Base-by-base conservation (phyloP, 2,888 invertebrate species). In the Limnephilus marmoratus region DNA sequence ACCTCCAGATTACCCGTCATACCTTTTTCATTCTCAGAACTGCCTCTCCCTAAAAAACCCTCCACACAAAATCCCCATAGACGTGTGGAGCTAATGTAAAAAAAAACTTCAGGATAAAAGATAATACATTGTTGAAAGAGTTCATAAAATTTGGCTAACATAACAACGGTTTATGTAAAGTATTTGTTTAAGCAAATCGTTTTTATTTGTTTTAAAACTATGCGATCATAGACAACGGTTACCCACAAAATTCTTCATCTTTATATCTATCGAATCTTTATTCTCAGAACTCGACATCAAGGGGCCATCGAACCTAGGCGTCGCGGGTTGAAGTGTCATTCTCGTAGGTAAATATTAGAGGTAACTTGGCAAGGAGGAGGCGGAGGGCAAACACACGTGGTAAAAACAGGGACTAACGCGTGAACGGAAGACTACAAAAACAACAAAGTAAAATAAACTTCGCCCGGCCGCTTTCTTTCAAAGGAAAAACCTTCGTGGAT, bases 281-380 rank as follows among this genome's bases (percentile, higher is more conserved):
- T n/a, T 68, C 24, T 7, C 24, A 7, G 68, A 68, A 24, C 68
- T 9, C 9, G 68, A 24, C n/a, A 68, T n/a, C 68, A 68, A 68
- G 68, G n/a, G 68, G 68, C 68, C 24, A 68, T 68, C 9, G 68
- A 3, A 24, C 24, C 68, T 24, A 68, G 68, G 24, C 68, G 68
- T 68, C 68, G 68, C 9, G 68, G 68, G 24, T 68, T 68, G 24
- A 34, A 82, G 82, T 82, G 82, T 82, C 82, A 34, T 82, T 82
- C 82, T 82, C 31, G 13, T 82, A 15, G 29, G 34, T 31, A 82
- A 82, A 82, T 82, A 82, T 82, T 82, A 18, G 82, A 82, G 68
- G 24, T 68, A n/a, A 24, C 68, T 24, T 3, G 9, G 24, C 24
- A 68, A 68, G 24, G n/a, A 5, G 9, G 68, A 68, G 68, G n/a